Percentiles rank a stretch among this genome's conserved stretches.
Conservation (phyloP, 92 coral and sea anemone genomes). For the Epizoanthus scotinus region DNA sequence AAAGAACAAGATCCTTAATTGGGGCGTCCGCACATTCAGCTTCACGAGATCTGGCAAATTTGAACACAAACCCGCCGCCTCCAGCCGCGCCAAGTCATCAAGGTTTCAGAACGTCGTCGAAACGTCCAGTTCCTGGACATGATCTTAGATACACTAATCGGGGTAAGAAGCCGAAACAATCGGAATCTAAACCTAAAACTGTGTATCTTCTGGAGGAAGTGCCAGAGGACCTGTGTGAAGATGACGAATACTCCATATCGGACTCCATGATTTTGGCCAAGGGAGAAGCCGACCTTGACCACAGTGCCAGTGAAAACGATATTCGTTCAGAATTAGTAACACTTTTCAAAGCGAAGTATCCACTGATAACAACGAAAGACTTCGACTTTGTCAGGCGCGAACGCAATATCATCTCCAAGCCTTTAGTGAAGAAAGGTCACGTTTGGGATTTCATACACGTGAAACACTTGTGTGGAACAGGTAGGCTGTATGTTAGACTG, state of each 20-base stretch:
- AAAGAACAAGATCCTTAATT: constrained; percentile 18
- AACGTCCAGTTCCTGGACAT: constrained; percentile 34
- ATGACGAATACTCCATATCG: constrained; percentile 39
- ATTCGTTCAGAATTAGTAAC: constrained; percentile 34
- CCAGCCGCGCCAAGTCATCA: no score
- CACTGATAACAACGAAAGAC: constrained; percentile 22
- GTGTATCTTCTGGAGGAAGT: constrained; percentile 27
- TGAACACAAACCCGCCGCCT: no score
- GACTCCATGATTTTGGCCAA: constrained; percentile 50
- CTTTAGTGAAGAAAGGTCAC: constrained; percentile 58
- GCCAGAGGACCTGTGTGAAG: no score
- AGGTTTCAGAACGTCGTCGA: no score
- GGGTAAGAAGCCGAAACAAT: no score
- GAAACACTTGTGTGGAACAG: constrained; percentile 65
- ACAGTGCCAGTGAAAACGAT: constrained; percentile 27
- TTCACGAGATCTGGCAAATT: neutral
- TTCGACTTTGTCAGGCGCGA: constrained; percentile 64
- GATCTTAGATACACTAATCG: constrained; percentile 10
- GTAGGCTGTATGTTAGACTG: constrained; percentile 60
- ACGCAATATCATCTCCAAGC: constrained; percentile 50
- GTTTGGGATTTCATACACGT: constrained; percentile 66
- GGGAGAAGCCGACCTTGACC: constrained; percentile 51
- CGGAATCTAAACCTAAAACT: constrained; percentile 13
- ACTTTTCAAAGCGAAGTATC: constrained; percentile 46
- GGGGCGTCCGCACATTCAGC: constrained; percentile 35